Conservation (phyloP, 2,888 invertebrate genomes). For the Mactromeris polynyma region DNA sequence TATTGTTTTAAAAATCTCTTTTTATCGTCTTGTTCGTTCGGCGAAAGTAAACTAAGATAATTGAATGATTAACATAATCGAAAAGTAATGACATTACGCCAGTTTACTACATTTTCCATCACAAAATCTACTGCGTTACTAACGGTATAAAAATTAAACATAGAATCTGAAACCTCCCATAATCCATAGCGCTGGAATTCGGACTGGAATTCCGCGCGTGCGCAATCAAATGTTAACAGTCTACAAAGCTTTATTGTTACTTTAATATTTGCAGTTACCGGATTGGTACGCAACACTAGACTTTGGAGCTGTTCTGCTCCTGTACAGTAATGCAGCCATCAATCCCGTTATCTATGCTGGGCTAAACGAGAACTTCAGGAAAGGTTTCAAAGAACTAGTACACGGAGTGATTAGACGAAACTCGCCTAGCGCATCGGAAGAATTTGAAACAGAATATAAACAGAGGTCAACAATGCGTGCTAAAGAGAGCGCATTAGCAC, state of each 20-base stretch:
- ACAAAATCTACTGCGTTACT: too few relatives aligned
- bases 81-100: too few relatives aligned
- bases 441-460: constrained; percentile 55
- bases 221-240: too few relatives aligned
- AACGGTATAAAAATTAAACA: too few relatives aligned
- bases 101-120: too few relatives aligned
- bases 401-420: constrained; percentile 58
- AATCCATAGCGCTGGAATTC: too few relatives aligned
- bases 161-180: too few relatives aligned
- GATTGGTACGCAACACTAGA: constrained; percentile 79
- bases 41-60: too few relatives aligned
- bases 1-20: too few relatives aligned
- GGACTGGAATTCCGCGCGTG: too few relatives aligned
- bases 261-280: constrained; percentile 75
- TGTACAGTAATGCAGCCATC: constrained; percentile 82
- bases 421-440: constrained; percentile 44
- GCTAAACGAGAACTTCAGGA: constrained; percentile 81
- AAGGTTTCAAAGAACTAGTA: constrained; percentile 76
- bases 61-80: too few relatives aligned
- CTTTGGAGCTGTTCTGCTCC: constrained; percentile 79
- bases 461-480: constrained; percentile 40
- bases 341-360: constrained; percentile 83
- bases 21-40: too few relatives aligned
- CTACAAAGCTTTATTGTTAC: not conserved
- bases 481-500: not conserved